Evolutionary conservation across 2,113 vertebrate species (phyloP).

Genomic region (Cottus gobio): DNA sequence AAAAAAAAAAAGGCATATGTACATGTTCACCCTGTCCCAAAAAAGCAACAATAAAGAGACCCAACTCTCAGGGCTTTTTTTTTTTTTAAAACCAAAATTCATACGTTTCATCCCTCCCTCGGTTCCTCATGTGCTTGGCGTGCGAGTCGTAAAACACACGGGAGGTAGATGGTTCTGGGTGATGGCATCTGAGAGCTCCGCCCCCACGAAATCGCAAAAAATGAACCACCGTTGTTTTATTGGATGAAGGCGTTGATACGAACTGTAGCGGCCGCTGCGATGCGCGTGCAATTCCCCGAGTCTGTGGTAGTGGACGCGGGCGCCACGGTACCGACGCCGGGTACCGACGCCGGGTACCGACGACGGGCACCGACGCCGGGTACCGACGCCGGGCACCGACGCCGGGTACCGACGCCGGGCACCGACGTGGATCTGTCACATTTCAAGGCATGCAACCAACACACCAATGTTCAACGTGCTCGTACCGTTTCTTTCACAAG

Average conservation of each 20-base stretch:
- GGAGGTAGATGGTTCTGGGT: constrained; percentile 80
- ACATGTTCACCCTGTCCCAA: constrained; percentile 83
- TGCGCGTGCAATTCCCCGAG: constrained; percentile 65
- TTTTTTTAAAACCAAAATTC: constrained; percentile 16
- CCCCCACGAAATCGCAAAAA: constrained; percentile 21
- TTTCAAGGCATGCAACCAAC: constrained; percentile 85
- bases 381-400: constrained; percentile 59
- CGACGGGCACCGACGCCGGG: constrained; percentile 12
- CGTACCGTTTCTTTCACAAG: constrained; percentile 75
- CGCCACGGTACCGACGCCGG: constrained; percentile 39
- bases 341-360: constrained; percentile 20
- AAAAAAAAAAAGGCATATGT: constrained; percentile 91
- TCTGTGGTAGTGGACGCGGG: constrained; percentile 66
- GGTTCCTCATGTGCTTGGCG: constrained; percentile 41
- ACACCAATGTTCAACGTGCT: constrained; percentile 76
- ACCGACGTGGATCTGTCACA: constrained; percentile 75
- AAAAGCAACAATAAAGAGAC: constrained; percentile 47
- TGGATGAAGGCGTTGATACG: constrained; percentile 81
- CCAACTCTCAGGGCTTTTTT: constrained; percentile 40
- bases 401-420: constrained; percentile 48
- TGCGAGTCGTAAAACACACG: constrained; percentile 58
- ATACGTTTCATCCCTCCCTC: constrained; percentile 63
- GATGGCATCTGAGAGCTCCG: constrained; percentile 79
- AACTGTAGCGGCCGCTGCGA: constrained; percentile 70
- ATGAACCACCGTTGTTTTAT: constrained; percentile 42